Evolutionary conservation across 2,797 vertebrate species (phyloP), one percentile per base, ranked within the genome.

Genomic region (Leptoclinus maculatus): DNA sequence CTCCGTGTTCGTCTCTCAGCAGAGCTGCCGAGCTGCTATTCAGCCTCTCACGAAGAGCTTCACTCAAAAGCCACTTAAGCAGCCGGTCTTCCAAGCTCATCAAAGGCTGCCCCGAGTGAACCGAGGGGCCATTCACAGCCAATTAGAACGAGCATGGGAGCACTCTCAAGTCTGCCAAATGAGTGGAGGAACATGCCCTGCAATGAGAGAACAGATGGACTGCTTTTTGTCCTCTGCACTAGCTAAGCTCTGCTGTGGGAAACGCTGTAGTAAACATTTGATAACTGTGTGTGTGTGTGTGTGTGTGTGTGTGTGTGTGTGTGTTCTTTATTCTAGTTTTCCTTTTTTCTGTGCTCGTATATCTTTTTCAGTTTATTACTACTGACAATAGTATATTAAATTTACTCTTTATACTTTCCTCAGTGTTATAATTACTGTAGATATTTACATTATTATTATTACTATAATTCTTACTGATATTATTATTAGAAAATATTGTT

Each of bases 61-160:
- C 76, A 53, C 83, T 87, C 80, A 80, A 78, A 84, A 84, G 84
- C 86, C 87, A 89, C 83, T 91, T 88, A 92, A 83, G 82, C 90
- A 80, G 88, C 74, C 41, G 79, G 74, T 82, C 78, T 77, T 83
- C 21, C 74, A 77, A 75, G 77, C 87, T 89, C 88, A 90, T 91
- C 87, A 89, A 88, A 91, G 81, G 86, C 85, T 85, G 82, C 65
- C 70, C 75, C 41, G 75, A 73, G 76, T 71, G 73, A 87, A 82
- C 82, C 36, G 36, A 74, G 79, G 83, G 84, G 83, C 83, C 75
- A 82, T 89, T 87, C 70, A 76, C 73, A 77, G 85, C 78, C 83
- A 89, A 88, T 92, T 89, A 80, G 81, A 80, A 74, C 72, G 70
- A 54, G 81, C 73, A 78, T 27, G 77, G 70, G 57, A 82, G 78